A percentile compares a stretch with the other conserved stretches of the same genome.
Conservation (phyloP, 2,797 vertebrate species). For the Microhierax caerulescens region DNA sequence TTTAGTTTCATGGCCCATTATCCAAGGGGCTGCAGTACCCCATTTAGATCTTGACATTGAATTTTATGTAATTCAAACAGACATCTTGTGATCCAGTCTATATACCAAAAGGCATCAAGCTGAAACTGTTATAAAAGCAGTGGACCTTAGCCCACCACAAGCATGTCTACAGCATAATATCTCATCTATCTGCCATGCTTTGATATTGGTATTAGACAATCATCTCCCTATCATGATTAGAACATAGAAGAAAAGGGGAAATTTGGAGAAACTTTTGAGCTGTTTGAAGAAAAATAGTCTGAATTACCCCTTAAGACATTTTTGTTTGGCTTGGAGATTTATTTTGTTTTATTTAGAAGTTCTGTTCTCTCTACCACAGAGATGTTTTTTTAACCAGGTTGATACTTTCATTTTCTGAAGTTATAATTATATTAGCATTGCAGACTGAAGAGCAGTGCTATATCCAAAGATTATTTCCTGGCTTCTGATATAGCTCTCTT, state of each 20-base stretch:
- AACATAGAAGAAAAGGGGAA: not conserved
- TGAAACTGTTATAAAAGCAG: not conserved
- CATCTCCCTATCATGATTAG: not conserved
- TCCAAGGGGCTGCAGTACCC: accelerated
- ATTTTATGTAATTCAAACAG: not conserved
- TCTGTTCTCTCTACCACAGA: not conserved
- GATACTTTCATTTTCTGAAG: not conserved
- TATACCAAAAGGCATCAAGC: not conserved
- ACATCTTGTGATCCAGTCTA: not conserved
- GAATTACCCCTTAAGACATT: not conserved
- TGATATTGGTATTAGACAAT: not conserved
- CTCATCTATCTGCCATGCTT: not conserved
- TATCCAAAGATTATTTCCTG: not conserved
- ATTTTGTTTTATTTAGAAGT: not conserved
- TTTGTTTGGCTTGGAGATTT: not conserved
- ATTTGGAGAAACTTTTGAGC: not conserved
- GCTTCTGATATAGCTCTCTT: not conserved
- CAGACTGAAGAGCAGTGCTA: not conserved
- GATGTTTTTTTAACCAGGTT: not conserved
- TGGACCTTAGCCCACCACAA: not conserved
- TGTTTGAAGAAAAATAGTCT: not conserved
- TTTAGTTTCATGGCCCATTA: not conserved
- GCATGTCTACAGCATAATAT: not conserved
- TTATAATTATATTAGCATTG: not conserved
- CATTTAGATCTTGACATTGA: not conserved